A percentile compares a stretch with the other conserved stretches of the same genome.
Evolutionary conservation across 2,888 invertebrate genomes (phyloP).

Genomic region (Rugalucina vietnamica): DNA sequence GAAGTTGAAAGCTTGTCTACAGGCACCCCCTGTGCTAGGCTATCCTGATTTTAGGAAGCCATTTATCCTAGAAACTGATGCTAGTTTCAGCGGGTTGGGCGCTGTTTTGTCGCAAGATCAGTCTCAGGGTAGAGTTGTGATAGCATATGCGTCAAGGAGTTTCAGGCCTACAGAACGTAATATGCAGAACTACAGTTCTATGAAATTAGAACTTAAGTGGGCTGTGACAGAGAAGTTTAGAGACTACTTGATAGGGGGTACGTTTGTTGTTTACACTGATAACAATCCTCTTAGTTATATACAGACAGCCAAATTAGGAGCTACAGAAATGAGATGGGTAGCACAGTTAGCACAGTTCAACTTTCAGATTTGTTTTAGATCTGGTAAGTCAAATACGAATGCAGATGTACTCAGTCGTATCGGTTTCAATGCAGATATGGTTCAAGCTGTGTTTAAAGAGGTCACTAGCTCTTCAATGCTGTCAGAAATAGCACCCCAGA

Average conservation of each 20-base stretch:
- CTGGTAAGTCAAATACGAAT: slow-evolving; percentile 39
- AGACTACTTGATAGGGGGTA: neutral
- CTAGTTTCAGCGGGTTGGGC: neutral
- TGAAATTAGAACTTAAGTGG: neutral
- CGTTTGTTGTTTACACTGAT: neutral
- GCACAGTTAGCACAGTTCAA: neutral
- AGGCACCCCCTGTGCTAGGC: slow-evolving; percentile 48
- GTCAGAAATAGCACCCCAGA: neutral
- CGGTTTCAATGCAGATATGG: neutral
- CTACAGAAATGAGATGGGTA: neutral
- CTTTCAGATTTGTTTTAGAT: slow-evolving; percentile 24
- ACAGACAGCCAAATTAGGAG: neutral
- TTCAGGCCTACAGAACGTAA: neutral
- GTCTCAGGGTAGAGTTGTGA: neutral
- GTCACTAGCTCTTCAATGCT: neutral
- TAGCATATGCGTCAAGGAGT: neutral
- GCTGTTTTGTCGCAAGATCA: neutral
- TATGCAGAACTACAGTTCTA: neutral
- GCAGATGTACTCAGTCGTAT: slow-evolving; percentile 48
- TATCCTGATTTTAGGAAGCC: slow-evolving; percentile 56
- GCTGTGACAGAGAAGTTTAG: neutral
- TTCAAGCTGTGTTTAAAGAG: neutral
- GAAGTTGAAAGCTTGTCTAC: slow-evolving; percentile 41
- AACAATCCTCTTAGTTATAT: neutral
- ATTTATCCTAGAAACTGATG: slow-evolving; percentile 12